phyloP scores from a whole-genome alignment of 1,140 invertebrate genomes.

The Musca vetustissima region DNA sequence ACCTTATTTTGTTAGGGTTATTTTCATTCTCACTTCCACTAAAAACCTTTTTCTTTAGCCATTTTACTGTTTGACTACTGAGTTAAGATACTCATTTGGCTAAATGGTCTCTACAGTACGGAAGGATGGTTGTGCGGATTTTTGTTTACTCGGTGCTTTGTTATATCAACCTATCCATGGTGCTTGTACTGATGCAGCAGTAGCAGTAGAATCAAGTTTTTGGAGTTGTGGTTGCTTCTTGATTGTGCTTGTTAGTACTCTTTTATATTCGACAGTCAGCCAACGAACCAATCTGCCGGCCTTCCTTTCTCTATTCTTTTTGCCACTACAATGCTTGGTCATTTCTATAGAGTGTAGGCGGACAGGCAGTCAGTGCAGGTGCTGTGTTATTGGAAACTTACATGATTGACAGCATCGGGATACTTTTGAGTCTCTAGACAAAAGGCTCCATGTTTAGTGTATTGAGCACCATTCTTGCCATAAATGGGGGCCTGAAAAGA shows the following conservation, averaged over 20 bases:
- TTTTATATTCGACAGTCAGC: not conserved
- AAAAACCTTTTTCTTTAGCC: too few species aligned
- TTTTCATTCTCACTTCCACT: too few species aligned
- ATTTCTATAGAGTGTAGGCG: too few species aligned
- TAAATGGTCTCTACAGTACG: slow-evolving; percentile 4
- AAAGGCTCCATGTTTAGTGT: slow-evolving; percentile 79
- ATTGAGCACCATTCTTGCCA: slow-evolving; percentile 54
- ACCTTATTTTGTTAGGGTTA: too few species aligned
- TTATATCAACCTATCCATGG: too few species aligned
- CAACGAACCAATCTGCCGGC: too few species aligned
- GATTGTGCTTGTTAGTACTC: not conserved
- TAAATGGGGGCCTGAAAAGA: slow-evolving; percentile 28
- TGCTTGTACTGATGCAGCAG: not conserved
- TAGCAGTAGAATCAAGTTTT: not conserved
- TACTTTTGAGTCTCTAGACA: slow-evolving; percentile 93
- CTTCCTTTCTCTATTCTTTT: not conserved
- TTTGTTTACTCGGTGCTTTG: not conserved
- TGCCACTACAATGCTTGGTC: too few species aligned
- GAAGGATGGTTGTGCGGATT: too few species aligned
- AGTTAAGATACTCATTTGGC: slow-evolving; percentile 15
- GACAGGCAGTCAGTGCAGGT: too few species aligned
- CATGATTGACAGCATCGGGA: slow-evolving; percentile 89
- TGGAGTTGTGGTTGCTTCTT: slow-evolving; percentile 9
- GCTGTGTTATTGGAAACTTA: slow-evolving; percentile 52
- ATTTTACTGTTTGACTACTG: too few species aligned